Percentiles rank a stretch among this genome's conserved stretches.
These are phyloP conservation scores for Haliclona indistincta DNA, from an alignment of 37 sponge, comb jelly and placozoan genomes.

Conservation along the genomic window DNA sequence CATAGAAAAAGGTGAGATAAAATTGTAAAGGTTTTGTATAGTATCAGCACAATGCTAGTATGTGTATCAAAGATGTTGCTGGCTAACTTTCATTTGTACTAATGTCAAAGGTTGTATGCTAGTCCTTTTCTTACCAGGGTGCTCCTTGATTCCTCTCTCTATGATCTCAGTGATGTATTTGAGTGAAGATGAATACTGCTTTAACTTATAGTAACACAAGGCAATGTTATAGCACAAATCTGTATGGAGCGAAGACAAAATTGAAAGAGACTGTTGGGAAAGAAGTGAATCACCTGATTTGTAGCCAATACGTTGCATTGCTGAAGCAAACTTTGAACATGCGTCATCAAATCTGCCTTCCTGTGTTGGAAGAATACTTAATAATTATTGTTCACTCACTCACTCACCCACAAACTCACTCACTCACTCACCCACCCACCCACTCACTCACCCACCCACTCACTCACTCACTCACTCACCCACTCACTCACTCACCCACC, in stretches of 20 bases:
- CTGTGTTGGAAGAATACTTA: too few relatives aligned
- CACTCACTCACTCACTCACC: too few relatives aligned
- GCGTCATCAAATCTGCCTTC: conserved; percentile 91
- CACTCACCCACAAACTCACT: too few relatives aligned
- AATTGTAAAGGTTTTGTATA: conserved; percentile 88
- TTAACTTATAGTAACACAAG: conserved; percentile 85
- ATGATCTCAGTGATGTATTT: conserved; percentile 96
- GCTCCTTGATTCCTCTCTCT: conserved; percentile 92
- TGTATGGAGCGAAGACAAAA: background rate
- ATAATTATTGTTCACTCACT: too few relatives aligned
- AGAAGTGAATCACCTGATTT: too few relatives aligned
- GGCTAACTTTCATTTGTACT: too few relatives aligned
- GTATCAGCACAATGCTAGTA: conserved; percentile 8
- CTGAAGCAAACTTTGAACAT: conserved; percentile 71
- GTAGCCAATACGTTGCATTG: conserved; percentile 82
- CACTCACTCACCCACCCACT: too few relatives aligned
- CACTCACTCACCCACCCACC: too few relatives aligned
- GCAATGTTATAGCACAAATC: conserved; percentile 5
- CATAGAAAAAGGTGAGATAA: conserved; percentile 85
- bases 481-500: too few relatives aligned
- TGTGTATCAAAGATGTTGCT: conserved; percentile 10
- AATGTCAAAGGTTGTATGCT: too few relatives aligned
- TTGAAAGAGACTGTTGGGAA: too few relatives aligned
- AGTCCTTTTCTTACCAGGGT: conserved; percentile 68
- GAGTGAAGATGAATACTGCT: conserved; percentile 81